Evolutionary conservation across 2,888 invertebrate genomes (phyloP), one percentile per base, ranked within the genome.

Genomic region (Chloroclystis v-ata): DNA sequence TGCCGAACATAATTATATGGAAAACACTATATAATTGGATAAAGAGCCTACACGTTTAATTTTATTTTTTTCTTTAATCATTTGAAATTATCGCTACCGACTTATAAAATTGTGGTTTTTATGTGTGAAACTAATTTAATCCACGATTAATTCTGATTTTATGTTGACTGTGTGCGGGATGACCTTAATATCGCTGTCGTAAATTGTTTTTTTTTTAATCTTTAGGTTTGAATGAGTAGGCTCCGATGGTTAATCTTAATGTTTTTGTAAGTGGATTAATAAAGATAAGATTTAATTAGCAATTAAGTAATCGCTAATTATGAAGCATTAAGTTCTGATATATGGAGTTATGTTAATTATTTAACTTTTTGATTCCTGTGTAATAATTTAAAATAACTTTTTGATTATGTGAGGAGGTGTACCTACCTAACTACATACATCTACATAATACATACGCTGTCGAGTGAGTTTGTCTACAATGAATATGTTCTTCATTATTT

Each of bases 1-100:
- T 70, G 68, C 65, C 46, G 47, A 35, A 41, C 59, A 62, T 66
- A 69, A 67, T 71, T 71, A 69, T 56, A 61, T 54, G 57, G 52
- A 61, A 50, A 52, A 65, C 58, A 57, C 56, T 56, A 55, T 49
- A 51, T 66, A 71, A 68, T 66, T 69, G 71, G 65, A 56, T 68
- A 71, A 66, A 62, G 60, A 71, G 65, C 52, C 52, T 28, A 41
- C 38, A 35, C 46, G 46, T 28, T 48, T 11, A 28, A 26, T 9
- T 16, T 16, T 10, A 20, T 29, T 42, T 38, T 44, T 11, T 35
- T 11, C 14, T 33, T 14, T 24, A 1, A 20, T 5, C 20, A 35
- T 35, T 24, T 35, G 30, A 13, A 29, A 43, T 39, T 42, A 37
- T 45, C 42, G 46, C 49, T 50, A 50, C 39, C 38, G 42, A 35